A percentile compares a stretch with the other conserved stretches of the same genome.
Conservation (phyloP, 2,797 vertebrate genomes). For the Vespertilio murinus region DNA sequence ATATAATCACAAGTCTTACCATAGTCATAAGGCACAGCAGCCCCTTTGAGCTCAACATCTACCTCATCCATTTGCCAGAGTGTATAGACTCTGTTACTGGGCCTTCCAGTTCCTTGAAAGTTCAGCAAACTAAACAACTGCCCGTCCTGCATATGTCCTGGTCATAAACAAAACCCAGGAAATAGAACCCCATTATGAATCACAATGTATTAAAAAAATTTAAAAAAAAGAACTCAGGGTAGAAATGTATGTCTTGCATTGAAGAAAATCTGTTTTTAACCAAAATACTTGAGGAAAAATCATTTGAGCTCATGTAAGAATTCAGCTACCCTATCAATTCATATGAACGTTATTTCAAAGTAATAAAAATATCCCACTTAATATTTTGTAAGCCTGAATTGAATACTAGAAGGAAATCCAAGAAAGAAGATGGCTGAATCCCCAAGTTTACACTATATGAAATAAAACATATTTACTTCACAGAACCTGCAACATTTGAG, state of each 20-base stretch:
- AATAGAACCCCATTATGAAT: background rate
- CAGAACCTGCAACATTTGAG: background rate
- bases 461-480: background rate
- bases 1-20: background rate
- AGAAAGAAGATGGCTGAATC: background rate
- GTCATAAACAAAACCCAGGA: background rate
- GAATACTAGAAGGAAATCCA: background rate
- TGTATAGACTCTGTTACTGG: background rate
- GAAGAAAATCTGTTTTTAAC: constrained; percentile 45
- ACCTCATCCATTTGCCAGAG: background rate
- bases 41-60: background rate
- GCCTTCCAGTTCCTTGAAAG: background rate
- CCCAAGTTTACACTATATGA: background rate
- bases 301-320: constrained; percentile 26
- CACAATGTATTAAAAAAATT: background rate
- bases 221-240: background rate
- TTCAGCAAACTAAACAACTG: background rate
- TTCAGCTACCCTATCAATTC: background rate
- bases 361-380: background rate
- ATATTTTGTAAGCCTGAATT: background rate
- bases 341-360: background rate
- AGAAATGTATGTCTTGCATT: constrained; percentile 42
- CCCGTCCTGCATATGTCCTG: background rate
- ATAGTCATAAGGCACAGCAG: background rate
- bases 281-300: background rate